phyloP scores from a whole-genome alignment of 2,113 vertebrate species.

The Romanogobio albipinnatus region DNA sequence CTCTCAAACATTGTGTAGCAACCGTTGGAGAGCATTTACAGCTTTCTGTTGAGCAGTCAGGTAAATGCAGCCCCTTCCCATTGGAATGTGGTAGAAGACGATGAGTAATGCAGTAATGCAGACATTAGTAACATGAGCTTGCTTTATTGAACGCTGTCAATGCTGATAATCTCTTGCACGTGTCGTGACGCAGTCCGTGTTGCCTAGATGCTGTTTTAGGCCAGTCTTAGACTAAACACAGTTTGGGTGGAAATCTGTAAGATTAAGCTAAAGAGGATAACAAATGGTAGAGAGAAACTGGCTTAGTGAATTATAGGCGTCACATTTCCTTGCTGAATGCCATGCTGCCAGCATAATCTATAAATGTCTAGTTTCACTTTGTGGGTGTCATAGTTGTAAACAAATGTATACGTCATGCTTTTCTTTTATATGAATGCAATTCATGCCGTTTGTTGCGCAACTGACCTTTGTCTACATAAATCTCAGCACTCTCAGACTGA shows the following conservation, averaged over 20 bases:
- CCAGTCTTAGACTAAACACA: background rate
- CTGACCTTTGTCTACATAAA: constrained; percentile 33
- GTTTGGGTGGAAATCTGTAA: constrained; percentile 7
- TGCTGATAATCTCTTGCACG: constrained; percentile 43
- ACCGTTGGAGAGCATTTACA: background rate
- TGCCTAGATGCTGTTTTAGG: constrained; percentile 21
- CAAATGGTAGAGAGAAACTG: background rate
- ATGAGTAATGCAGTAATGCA: constrained; percentile 24
- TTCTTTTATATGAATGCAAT: background rate
- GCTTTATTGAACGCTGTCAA: background rate
- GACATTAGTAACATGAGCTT: constrained; percentile 35
- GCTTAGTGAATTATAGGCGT: constrained; percentile 12
- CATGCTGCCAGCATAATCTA: background rate
- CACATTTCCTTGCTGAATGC: background rate
- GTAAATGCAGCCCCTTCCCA: background rate
- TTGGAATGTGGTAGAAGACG: background rate
- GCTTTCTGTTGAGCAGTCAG: background rate
- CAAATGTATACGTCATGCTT: background rate
- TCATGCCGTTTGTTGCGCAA: background rate
- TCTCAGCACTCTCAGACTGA: background rate
- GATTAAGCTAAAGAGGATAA: constrained; percentile 36
- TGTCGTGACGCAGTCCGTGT: background rate
- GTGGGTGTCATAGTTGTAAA: background rate
- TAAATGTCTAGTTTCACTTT: background rate
- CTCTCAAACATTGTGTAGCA: background rate